Percentiles rank a stretch among this genome's conserved stretches.
Evolutionary conservation across 2,113 vertebrate genomes (phyloP).

Genomic region (Pseudois nayaur): DNA sequence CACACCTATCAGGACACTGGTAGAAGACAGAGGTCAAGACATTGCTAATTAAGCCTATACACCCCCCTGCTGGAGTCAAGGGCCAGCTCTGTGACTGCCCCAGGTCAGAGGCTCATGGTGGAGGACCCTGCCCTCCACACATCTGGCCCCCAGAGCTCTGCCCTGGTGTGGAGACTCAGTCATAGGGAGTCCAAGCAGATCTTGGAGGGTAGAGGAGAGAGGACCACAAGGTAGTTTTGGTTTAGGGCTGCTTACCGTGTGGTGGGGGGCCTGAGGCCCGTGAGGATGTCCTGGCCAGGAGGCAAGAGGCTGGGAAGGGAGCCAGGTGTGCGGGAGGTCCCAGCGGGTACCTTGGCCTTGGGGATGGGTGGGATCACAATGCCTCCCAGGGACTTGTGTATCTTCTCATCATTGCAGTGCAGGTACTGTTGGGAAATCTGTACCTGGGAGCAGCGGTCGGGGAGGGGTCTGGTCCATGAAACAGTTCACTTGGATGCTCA

Average conservation of each 20-base stretch:
- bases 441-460: background rate
- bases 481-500: fast-evolving
- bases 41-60: background rate
- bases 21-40: background rate
- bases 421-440: constrained; percentile 51
- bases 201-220: background rate
- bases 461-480: background rate
- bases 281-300: background rate
- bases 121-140: background rate
- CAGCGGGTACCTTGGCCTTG: background rate
- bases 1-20: background rate
- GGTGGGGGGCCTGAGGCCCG: background rate
- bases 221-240: background rate
- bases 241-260: constrained; percentile 57
- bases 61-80: background rate
- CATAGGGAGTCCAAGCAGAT: background rate
- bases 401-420: constrained; percentile 27
- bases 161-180: background rate
- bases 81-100: background rate
- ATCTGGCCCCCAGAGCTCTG: background rate
- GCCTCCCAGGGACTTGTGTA: background rate
- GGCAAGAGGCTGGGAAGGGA: background rate
- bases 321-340: background rate
- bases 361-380: constrained; percentile 62
- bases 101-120: background rate